phyloP scores from a whole-genome alignment of 92 coral and sea anemone genomes.

The Anthopleura xanthogrammica region DNA sequence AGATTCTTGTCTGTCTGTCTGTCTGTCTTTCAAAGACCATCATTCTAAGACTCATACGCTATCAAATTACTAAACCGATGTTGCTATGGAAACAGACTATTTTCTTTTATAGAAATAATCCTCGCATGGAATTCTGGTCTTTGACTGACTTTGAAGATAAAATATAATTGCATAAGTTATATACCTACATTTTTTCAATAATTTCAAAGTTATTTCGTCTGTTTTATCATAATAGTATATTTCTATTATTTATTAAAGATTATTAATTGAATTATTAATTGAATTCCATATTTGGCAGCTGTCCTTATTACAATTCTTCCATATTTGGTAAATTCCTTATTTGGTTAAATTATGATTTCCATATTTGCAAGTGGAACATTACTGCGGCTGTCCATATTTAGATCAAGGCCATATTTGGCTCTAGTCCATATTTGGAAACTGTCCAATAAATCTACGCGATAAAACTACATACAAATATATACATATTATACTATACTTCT shows the following conservation, averaged over 20 bases:
- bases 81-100: too few relatives aligned
- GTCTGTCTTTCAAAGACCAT: neutral
- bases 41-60: neutral
- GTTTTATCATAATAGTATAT: neutral
- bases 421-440: neutral
- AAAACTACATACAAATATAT: neutral
- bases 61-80: too few relatives aligned
- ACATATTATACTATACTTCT: neutral
- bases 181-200: neutral
- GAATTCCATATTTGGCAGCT: slow-evolving; percentile 3
- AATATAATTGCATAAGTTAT: neutral
- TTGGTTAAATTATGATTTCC: neutral
- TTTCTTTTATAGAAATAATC: too few relatives aligned
- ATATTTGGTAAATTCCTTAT: neutral
- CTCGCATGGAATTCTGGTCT: neutral
- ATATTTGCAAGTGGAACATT: too few relatives aligned
- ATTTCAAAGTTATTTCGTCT: neutral
- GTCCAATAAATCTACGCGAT: neutral
- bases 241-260: neutral
- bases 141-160: neutral
- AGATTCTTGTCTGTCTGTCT: neutral
- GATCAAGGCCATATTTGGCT: slow-evolving; percentile 4
- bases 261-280: neutral
- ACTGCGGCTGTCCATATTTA: neutral
- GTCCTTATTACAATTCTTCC: neutral